Evolutionary conservation across 2,888 invertebrate genomes (phyloP).

Genomic region (Boloria euphrosyne): DNA sequence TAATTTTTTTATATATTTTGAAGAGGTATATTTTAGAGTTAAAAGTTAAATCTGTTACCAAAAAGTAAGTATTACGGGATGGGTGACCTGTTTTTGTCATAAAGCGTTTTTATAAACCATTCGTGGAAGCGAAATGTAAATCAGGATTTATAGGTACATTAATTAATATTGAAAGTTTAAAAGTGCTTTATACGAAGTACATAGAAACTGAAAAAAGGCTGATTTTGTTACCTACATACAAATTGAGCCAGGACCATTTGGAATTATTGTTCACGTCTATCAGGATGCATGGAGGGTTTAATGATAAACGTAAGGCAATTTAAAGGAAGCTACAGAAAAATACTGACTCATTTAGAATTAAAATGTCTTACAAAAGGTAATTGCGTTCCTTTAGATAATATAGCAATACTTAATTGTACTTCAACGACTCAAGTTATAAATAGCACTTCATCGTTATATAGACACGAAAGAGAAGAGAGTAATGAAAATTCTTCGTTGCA

Average conservation of each 20-base stretch:
- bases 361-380: constrained; percentile 21
- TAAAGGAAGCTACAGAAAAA: constrained; percentile 10
- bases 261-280: constrained; percentile 32
- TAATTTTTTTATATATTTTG: no score
- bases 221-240: constrained; percentile 33
- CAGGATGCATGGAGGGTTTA: constrained; percentile 27
- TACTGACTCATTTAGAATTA: constrained; percentile 19
- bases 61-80: no score
- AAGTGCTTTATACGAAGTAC: no score
- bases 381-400: constrained; percentile 28
- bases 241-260: constrained; percentile 36
- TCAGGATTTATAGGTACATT: no score
- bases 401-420: constrained; percentile 27
- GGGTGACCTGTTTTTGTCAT: no score
- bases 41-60: no score
- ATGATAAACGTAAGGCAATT: constrained; percentile 12
- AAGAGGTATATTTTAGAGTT: no score
- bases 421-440: constrained; percentile 28
- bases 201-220: constrained; percentile 30
- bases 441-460: constrained; percentile 19
- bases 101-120: no score
- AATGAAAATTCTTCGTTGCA: background rate
- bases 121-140: no score
- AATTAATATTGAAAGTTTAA: no score
- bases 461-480: constrained; percentile 5